These are phyloP conservation scores for Drosophila baimaii DNA, from an alignment of 1,140 invertebrate genomes.

Conservation along the genomic window DNA sequence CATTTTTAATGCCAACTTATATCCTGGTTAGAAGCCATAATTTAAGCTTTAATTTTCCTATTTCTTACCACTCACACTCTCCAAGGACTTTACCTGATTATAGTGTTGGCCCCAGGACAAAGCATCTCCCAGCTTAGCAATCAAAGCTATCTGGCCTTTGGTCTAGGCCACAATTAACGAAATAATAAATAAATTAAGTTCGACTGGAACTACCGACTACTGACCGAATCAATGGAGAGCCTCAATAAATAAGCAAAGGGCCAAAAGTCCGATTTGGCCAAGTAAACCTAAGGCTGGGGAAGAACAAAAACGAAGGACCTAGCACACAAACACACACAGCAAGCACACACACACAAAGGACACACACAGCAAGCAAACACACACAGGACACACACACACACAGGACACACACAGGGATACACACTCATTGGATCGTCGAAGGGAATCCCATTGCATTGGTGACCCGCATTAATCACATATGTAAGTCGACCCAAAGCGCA, in stretches of 20 bases:
- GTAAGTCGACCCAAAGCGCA: conserved; percentile 47
- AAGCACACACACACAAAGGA: conserved; percentile 12
- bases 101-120: neutral
- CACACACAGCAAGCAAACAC: conserved; percentile 14
- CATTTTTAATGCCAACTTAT: too few species aligned
- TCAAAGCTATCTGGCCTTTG: conserved; percentile 2
- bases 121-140: neutral
- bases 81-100: conserved; percentile 5
- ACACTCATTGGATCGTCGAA: conserved; percentile 16
- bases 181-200: conserved; percentile 36
- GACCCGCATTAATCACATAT: conserved; percentile 78
- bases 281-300: conserved; percentile 40
- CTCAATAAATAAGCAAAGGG: conserved; percentile 26
- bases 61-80: neutral
- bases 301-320: conserved; percentile 37
- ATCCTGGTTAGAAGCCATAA: too few species aligned
- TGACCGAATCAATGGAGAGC: conserved; percentile 45
- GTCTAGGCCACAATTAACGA: conserved; percentile 16
- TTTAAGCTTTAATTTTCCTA: too few species aligned
- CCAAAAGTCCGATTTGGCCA: conserved; percentile 6
- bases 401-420: too few species aligned
- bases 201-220: neutral
- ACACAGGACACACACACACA: conserved; percentile 10
- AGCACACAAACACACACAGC: conserved; percentile 2
- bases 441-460: conserved; percentile 38